Conservation (phyloP, 1,140 invertebrate species). For the Sarcophaga bullata region DNA sequence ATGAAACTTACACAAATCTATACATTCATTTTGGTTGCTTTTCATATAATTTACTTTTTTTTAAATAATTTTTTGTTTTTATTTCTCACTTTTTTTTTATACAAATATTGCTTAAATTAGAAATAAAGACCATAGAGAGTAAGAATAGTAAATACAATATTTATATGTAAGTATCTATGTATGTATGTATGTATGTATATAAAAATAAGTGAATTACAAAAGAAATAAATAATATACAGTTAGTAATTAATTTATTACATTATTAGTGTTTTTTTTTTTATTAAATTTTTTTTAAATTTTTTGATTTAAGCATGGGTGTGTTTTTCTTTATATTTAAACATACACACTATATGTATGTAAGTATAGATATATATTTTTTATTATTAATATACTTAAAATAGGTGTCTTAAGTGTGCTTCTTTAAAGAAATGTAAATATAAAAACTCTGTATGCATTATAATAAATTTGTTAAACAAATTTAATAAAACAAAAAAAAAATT, state of each 20-base stretch:
- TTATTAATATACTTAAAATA: background rate
- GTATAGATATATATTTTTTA: background rate
- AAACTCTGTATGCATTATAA: background rate
- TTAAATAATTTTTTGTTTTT: background rate
- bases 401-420: slow-evolving; percentile 25
- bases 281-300: no score
- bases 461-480: background rate
- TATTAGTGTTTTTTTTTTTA: background rate
- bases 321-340: background rate
- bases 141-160: background rate
- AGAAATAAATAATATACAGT: slow-evolving; percentile 38
- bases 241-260: slow-evolving; percentile 30
- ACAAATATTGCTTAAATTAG: slow-evolving; percentile 38
- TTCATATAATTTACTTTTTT: background rate
- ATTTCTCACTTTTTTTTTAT: slow-evolving; percentile 13
- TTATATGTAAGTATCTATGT: background rate
- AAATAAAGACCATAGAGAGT: slow-evolving; percentile 38
- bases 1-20: slow-evolving; percentile 31
- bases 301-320: background rate
- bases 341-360: background rate
- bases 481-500: background rate
- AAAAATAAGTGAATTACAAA: slow-evolving; percentile 33
- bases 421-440: background rate
- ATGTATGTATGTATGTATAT: slow-evolving; percentile 15
- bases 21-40: slow-evolving; percentile 28